Evolutionary conservation across 2,797 vertebrate species (phyloP).

Genomic region (Xenops minutus): DNA sequence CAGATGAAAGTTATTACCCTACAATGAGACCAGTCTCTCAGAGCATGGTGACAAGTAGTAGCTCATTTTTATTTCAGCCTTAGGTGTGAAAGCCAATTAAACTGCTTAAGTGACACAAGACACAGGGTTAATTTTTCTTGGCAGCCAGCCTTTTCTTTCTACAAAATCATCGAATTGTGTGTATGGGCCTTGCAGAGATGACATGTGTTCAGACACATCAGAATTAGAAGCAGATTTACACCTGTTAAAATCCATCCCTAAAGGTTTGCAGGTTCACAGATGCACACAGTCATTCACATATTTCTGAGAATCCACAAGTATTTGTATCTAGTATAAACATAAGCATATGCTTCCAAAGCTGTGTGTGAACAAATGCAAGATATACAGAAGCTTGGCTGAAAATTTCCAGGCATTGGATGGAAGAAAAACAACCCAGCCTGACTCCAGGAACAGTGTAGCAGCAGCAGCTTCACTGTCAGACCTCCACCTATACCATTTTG

Average conservation of each 20-base stretch:
- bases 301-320: background rate
- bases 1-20: background rate
- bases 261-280: conserved; percentile 5
- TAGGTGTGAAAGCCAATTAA: conserved; percentile 26
- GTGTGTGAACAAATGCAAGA: background rate
- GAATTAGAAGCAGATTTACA: conserved; percentile 1
- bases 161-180: background rate
- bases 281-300: background rate
- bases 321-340: background rate
- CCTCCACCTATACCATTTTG: background rate
- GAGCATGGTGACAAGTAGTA: background rate
- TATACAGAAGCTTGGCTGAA: background rate
- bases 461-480: background rate
- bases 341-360: conserved; percentile 32
- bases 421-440: background rate
- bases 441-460: background rate
- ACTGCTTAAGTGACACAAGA: conserved; percentile 30
- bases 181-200: background rate
- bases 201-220: background rate
- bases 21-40: background rate
- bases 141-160: background rate
- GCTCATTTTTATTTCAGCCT: conserved; percentile 18
- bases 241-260: background rate
- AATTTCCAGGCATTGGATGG: background rate
- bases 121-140: background rate